Evolutionary conservation across 23 tunicate species (phyloP), one percentile per base, ranked within the genome.

Genomic region (Halocynthia aurantium): DNA sequence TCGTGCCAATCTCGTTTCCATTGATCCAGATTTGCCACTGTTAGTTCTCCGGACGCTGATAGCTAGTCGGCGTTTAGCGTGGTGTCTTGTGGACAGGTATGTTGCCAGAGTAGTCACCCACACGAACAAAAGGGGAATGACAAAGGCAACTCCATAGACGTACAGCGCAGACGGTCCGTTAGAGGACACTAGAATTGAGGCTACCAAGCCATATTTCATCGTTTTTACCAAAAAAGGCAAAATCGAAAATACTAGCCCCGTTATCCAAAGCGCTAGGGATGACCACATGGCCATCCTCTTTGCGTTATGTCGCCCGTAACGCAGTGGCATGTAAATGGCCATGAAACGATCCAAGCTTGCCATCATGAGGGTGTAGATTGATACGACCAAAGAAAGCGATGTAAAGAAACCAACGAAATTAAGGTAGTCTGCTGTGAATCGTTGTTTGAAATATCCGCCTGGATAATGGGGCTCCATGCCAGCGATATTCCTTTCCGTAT

Each of bases 331-430:
- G 70, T 80, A 70, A 8, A 89, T 87, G 18, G 87, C 85, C 15
- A 81, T 82, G 20, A 89, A 72, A 53, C 96, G 64, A 49, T 89
- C 96, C 44, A 80, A 89, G 8, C 96, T 82, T 6, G 96, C 96
- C 70, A 81, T 76, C 56, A 82, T 80, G 8, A 89, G 61, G 18
- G 96, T 80, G 52, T 84, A 89, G 17, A 89, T 74, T 7, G 96
- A 89, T 8, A 89, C 88, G 52, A 84, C 54, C 7, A 89, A 50
- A 0, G 96, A 89, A 0, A 84, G 57, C 7, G 79, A 75, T 17
- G 88, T 81, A 55, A 84, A 89, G 67, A 89, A 89, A 7, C 96
- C 96, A 8, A 80, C 86, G 70, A 80, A 80, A 60, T 89, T 76
- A n/a, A 77, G 6, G 57, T 89, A 89, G 51, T 20, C 62, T 22